Conservation (phyloP, 2,797 vertebrate species). For the Vultur gryphus region DNA sequence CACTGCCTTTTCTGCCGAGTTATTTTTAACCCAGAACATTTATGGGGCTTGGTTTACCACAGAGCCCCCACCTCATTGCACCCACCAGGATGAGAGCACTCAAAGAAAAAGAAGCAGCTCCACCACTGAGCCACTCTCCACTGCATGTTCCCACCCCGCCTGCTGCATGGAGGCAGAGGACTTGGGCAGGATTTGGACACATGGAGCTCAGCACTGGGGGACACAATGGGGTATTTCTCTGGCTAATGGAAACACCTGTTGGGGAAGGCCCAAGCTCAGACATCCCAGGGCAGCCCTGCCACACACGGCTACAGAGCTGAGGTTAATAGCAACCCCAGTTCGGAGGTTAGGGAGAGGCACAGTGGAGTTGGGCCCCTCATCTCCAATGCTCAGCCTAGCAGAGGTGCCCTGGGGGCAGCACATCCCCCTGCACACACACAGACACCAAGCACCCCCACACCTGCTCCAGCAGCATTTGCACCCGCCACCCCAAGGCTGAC, state of each 20-base stretch:
- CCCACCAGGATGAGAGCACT: background rate
- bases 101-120: background rate
- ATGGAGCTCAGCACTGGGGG: background rate
- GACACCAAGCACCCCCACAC: background rate
- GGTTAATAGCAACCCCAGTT: background rate
- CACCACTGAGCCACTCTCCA: background rate
- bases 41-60: constrained; percentile 3
- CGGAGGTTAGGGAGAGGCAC: background rate
- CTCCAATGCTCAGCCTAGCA: background rate
- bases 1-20: background rate
- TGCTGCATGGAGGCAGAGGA: background rate
- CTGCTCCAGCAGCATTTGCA: constrained; percentile 7
- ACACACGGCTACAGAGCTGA: background rate
- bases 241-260: background rate
- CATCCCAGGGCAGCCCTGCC: background rate
- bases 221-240: background rate
- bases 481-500: background rate
- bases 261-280: background rate
- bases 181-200: background rate
- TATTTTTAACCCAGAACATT: constrained; percentile 55
- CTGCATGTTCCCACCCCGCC: background rate
- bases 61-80: constrained; percentile 1
- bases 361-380: background rate
- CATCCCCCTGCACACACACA: background rate
- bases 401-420: background rate